phyloP scores from a whole-genome alignment of 2,113 vertebrate genomes.

The Atherinomorus stipes region DNA sequence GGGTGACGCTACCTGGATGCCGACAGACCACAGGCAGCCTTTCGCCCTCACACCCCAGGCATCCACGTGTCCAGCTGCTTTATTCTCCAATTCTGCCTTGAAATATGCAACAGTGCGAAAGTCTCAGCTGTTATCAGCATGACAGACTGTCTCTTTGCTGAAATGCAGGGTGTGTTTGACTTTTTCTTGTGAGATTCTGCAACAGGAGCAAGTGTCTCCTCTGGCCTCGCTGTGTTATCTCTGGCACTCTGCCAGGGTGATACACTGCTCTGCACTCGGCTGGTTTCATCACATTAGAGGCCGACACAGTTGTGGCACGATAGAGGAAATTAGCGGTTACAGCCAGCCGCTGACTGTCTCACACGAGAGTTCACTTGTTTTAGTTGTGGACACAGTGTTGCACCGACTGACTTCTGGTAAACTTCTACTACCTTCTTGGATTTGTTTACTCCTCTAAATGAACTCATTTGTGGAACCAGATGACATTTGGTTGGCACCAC shows the following conservation, averaged over 20 bases:
- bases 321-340: slow-evolving; percentile 68
- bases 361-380: slow-evolving; percentile 39
- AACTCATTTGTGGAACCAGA: background rate
- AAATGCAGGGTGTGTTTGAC: slow-evolving; percentile 64
- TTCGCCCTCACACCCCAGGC: slow-evolving; percentile 27
- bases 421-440: slow-evolving; percentile 23
- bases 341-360: slow-evolving; percentile 50
- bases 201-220: slow-evolving; percentile 58
- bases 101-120: slow-evolving; percentile 59
- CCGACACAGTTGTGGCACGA: slow-evolving; percentile 54
- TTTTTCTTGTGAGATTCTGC: slow-evolving; percentile 65
- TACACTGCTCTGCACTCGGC: slow-evolving; percentile 64
- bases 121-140: slow-evolving; percentile 57
- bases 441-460: slow-evolving; percentile 19
- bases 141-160: slow-evolving; percentile 45
- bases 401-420: slow-evolving; percentile 35
- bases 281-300: slow-evolving; percentile 72
- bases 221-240: slow-evolving; percentile 67
- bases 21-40: slow-evolving; percentile 11
- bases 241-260: slow-evolving; percentile 69
- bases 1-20: slow-evolving; percentile 18
- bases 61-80: slow-evolving; percentile 23
- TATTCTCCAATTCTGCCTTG: slow-evolving; percentile 48
- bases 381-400: slow-evolving; percentile 30
- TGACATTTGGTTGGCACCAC: background rate